These are phyloP conservation scores for Scopus umbretta DNA, from an alignment of 2,113 vertebrate species.

Conservation along the genomic window DNA sequence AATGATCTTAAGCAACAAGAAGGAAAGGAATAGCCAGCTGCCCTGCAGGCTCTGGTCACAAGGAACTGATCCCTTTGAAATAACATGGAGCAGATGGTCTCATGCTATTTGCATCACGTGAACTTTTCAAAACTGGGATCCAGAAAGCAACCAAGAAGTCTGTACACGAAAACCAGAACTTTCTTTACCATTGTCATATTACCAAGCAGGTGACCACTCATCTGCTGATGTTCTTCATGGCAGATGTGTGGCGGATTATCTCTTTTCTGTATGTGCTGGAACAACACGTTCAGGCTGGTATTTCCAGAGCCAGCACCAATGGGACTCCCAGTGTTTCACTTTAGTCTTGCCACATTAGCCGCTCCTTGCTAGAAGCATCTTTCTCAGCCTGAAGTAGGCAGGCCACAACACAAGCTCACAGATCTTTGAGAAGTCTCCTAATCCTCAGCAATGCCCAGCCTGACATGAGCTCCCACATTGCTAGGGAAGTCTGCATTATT, in stretches of 20 bases:
- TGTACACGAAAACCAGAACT: not conserved
- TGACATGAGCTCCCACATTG: rapidly evolving
- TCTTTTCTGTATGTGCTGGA: not conserved
- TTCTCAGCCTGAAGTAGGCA: not conserved
- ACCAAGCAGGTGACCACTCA: not conserved
- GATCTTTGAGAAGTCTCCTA: no score
- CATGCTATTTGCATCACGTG: no score
- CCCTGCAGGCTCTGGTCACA: not conserved
- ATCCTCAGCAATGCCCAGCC: not conserved
- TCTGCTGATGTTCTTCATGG: not conserved
- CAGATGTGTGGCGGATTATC: not conserved
- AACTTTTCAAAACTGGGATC: not conserved
- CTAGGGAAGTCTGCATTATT: not conserved
- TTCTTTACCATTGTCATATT: not conserved
- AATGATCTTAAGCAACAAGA: not conserved
- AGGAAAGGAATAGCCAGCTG: not conserved
- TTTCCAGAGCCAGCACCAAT: not conserved
- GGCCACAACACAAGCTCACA: not conserved
- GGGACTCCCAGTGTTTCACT: not conserved
- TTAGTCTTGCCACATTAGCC: no score
- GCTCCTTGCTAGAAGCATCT: not conserved
- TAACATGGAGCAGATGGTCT: not conserved
- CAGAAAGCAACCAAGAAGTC: not conserved
- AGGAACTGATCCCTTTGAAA: not conserved
- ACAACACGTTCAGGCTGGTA: not conserved